Evolutionary conservation across 2,888 invertebrate species (phyloP).

Genomic region (Caenorhabditis sp.): DNA sequence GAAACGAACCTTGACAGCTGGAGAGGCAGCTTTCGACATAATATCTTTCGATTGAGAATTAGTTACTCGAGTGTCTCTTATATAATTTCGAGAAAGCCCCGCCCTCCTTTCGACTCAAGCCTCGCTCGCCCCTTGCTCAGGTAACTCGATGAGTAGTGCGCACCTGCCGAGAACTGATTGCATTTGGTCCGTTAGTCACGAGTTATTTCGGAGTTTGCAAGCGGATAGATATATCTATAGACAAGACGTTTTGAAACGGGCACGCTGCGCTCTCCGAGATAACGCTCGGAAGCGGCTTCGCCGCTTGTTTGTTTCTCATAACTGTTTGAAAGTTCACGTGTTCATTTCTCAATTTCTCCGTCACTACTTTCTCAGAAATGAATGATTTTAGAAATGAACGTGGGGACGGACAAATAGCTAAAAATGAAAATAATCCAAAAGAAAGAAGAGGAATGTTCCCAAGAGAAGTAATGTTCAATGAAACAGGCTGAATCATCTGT

Average conservation of each 20-base stretch:
- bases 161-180: constrained; percentile 32
- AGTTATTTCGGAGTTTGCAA: constrained; percentile 22
- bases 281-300: no score
- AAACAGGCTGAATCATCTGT: no score
- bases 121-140: not conserved
- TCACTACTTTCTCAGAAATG: no score
- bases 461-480: no score
- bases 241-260: not conserved
- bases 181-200: constrained; percentile 23
- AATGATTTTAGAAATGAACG: no score
- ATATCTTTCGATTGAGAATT: not conserved
- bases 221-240: not conserved
- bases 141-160: constrained; percentile 29
- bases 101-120: constrained; percentile 1
- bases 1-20: constrained; percentile 9
- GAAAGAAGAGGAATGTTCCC: no score
- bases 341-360: no score
- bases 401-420: no score
- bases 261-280: no score
- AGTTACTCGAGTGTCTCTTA: not conserved
- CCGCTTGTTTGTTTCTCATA: no score
- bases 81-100: constrained; percentile 8
- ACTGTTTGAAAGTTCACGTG: no score
- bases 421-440: no score
- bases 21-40: constrained; percentile 13